phyloP scores from a whole-genome alignment of 2,113 vertebrate genomes.

The Cebidichthys violaceus region DNA sequence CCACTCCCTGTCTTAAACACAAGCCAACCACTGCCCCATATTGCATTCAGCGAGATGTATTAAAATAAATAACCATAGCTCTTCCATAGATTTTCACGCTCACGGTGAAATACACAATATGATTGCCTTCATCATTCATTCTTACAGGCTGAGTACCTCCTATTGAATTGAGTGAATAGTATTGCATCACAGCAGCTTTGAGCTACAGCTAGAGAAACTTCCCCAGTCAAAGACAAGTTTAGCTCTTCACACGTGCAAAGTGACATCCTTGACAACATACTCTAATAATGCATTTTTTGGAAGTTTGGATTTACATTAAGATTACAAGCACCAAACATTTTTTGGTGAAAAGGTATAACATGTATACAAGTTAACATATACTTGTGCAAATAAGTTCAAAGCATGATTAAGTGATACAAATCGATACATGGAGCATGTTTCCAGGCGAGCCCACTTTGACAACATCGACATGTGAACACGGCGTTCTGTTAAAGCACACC shows the following conservation, averaged over 20 bases:
- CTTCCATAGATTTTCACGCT: slow-evolving; percentile 62
- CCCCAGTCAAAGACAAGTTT: slow-evolving; percentile 44
- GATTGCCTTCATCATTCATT: slow-evolving; percentile 81
- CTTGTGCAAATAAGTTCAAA: slow-evolving; percentile 72
- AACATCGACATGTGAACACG: slow-evolving; percentile 14
- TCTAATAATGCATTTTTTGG: slow-evolving; percentile 35
- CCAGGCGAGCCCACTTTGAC: slow-evolving; percentile 35
- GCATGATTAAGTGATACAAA: slow-evolving; percentile 60
- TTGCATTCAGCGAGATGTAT: slow-evolving; percentile 73
- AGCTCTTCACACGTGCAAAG: slow-evolving; percentile 60
- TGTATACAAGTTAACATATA: slow-evolving; percentile 50
- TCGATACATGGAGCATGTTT: slow-evolving; percentile 33
- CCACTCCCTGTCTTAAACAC: slow-evolving; percentile 29
- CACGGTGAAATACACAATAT: slow-evolving; percentile 61
- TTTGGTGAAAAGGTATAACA: slow-evolving; percentile 63
- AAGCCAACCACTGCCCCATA: slow-evolving; percentile 55
- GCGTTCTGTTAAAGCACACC: slow-evolving; percentile 26
- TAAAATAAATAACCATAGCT: slow-evolving; percentile 80
- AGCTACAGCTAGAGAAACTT: slow-evolving; percentile 60
- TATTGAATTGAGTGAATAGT: slow-evolving; percentile 61
- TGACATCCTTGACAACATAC: slow-evolving; percentile 32
- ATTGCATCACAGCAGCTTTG: slow-evolving; percentile 72
- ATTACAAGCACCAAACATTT: slow-evolving; percentile 65
- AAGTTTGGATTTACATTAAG: slow-evolving; percentile 55
- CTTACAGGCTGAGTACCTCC: slow-evolving; percentile 72